These are phyloP conservation scores for Nettapus auritus DNA, from an alignment of 2,113 vertebrate species.

Conservation along the genomic window DNA sequence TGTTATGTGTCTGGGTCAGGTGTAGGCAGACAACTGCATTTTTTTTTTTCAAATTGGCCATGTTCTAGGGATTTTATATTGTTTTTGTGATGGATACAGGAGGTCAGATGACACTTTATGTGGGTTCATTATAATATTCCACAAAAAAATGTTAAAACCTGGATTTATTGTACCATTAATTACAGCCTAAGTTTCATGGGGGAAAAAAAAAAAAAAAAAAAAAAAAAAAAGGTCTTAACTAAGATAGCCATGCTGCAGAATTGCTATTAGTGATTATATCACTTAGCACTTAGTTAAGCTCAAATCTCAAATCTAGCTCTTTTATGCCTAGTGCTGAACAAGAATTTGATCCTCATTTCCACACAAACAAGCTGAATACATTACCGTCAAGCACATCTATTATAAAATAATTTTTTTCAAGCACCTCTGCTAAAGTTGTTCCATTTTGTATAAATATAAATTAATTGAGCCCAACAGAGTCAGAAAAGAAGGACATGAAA, in stretches of 20 bases:
- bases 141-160: neutral
- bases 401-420: neutral
- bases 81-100: neutral
- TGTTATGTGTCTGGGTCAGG: neutral
- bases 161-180: neutral
- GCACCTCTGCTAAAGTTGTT: neutral
- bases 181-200: neutral
- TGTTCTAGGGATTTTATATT: neutral
- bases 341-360: neutral
- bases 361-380: conserved; percentile 4
- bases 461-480: neutral
- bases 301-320: neutral
- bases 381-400: neutral
- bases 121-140: neutral
- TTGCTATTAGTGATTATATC: neutral
- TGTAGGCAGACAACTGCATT: neutral
- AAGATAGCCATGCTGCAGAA: neutral
- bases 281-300: too few relatives aligned
- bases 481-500: neutral
- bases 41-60: neutral
- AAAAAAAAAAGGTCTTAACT: neutral
- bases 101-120: neutral
- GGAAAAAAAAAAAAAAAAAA: neutral
- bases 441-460: conserved; percentile 2
- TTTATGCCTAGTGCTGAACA: neutral